Evolutionary conservation across 2,888 invertebrate species (phyloP).

Genomic region (Leptopilina myrica): DNA sequence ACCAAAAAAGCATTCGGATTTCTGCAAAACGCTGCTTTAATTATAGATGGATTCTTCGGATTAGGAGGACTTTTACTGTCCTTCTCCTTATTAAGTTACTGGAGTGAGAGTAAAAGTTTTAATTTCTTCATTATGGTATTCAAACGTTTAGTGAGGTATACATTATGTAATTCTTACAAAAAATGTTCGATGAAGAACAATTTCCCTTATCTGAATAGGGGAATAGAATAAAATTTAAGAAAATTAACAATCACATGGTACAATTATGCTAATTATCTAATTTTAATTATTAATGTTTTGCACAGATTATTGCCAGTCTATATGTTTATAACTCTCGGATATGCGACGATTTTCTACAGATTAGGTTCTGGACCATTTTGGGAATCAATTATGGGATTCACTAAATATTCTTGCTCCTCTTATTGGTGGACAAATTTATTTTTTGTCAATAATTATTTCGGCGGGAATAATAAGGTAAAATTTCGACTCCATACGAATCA

Average conservation of each 20-base stretch:
- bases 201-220: too few species aligned
- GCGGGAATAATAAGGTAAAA: slow-evolving; percentile 52
- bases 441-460: slow-evolving; percentile 68
- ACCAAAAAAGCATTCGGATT: slow-evolving; percentile 45
- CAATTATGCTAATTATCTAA: too few species aligned
- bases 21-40: slow-evolving; percentile 58
- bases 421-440: slow-evolving; percentile 70
- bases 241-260: too few species aligned
- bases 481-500: too few species aligned
- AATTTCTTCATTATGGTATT: slow-evolving; percentile 57
- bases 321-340: slow-evolving; percentile 63
- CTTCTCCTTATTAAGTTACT: slow-evolving; percentile 60
- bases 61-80: slow-evolving; percentile 64
- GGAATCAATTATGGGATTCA: slow-evolving; percentile 57
- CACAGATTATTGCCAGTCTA: slow-evolving; percentile 66
- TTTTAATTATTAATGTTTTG: not conserved
- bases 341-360: slow-evolving; percentile 60
- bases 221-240: too few species aligned
- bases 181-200: too few species aligned
- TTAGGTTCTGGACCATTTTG: slow-evolving; percentile 69
- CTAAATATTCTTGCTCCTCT: slow-evolving; percentile 61
- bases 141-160: slow-evolving; percentile 62
- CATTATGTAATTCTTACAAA: not conserved
- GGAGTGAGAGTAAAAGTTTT: slow-evolving; percentile 60
- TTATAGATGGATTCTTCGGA: slow-evolving; percentile 64